Evolutionary conservation across 1,140 invertebrate genomes (phyloP), one percentile per base, ranked within the genome.

Genomic region (Ceratina calcarata): DNA sequence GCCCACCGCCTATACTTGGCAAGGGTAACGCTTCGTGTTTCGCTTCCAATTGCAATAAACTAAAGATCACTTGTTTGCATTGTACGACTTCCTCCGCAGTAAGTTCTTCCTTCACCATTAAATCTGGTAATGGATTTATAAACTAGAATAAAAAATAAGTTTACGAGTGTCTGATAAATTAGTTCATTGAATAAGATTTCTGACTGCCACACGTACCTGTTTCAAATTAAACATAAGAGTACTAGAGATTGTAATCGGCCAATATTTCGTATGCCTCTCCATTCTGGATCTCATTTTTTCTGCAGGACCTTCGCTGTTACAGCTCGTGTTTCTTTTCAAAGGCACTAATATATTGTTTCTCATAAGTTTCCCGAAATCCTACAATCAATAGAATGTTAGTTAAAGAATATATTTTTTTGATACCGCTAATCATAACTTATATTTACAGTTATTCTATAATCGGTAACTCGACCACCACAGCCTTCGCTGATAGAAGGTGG

Each of bases 401-500:
- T 68, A 49, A 55, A 55, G 24, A 3, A 1, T 49, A 15, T 13
- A 27, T 12, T 64, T 8, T 15, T 4, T n/a, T 32, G 4, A 10
- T 10, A 6, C 37, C 8, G 10, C 37, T 8, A 10, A 7, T 37
- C 6, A 37, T 45, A 45, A 45, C 13, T 3, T 67, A 72, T 58
- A 61, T 64, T n/a, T 87, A 94, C 94, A 16, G 94, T 94, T 87
- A 95, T 95, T 91, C 97, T 94, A 90, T 99, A 99, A 93, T 99
- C 98, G 0, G 98, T 98, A 3, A 99, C 97, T 70, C 98, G 94
- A 0, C 98, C 98, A 10, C 98, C 98, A 80, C 96, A 96, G 0
- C 98, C 98, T 93, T 99, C 98, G 75, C 96, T 98, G 45, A 99
- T 98, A 0, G 98, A 98, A 0, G 98, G 98, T 8, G 98, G 97